Evolutionary conservation across 2,113 vertebrate species (phyloP), one percentile per base, ranked within the genome.

Genomic region (Orientallactaga bullata): DNA sequence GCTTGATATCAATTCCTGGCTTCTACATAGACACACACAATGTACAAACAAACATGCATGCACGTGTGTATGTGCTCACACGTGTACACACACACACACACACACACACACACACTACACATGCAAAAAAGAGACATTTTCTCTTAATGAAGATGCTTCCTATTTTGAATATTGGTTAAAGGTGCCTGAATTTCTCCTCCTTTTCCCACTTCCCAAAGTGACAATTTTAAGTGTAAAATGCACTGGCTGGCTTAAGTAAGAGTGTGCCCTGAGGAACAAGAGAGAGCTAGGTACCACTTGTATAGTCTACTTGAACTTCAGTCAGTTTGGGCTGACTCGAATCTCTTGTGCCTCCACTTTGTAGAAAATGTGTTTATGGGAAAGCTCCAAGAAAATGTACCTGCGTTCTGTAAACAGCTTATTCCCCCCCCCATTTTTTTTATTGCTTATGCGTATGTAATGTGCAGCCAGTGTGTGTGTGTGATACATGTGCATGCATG

Each of bases 371-470:
- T 35, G 77, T 84, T 82, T 32, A 61, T 26, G 58, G 73, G 55
- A 91, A 95, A 94, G 76, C 61, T 12, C 55, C 28, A 26, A 88
- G 83, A 42, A 37, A 82, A 12, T 0, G 28, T n/a, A 23, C 42
- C 80, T 47, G 81, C 28, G 93, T 80, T 95, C 84, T 69, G 61
- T 55, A 89, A 95, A 74, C 37, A 39, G 37, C 65, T 78, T 94
- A 74, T 51, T 51, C 51, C 12, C 12, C 12, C 12, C 51, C 51
- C 12, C 12, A n/a, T n/a, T n/a, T n/a, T n/a, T n/a, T n/a, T n/a
- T n/a, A n/a, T n/a, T n/a, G n/a, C n/a, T n/a, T n/a, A n/a, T n/a
- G n/a, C n/a, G n/a, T n/a, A n/a, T n/a, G n/a, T n/a, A n/a, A n/a
- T n/a, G n/a, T n/a, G n/a, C n/a, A n/a, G n/a, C n/a, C n/a, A n/a